Percentiles rank a stretch among this genome's conserved stretches.
Evolutionary conservation across 2,113 vertebrate species (phyloP).

Genomic region (Channa maculata): DNA sequence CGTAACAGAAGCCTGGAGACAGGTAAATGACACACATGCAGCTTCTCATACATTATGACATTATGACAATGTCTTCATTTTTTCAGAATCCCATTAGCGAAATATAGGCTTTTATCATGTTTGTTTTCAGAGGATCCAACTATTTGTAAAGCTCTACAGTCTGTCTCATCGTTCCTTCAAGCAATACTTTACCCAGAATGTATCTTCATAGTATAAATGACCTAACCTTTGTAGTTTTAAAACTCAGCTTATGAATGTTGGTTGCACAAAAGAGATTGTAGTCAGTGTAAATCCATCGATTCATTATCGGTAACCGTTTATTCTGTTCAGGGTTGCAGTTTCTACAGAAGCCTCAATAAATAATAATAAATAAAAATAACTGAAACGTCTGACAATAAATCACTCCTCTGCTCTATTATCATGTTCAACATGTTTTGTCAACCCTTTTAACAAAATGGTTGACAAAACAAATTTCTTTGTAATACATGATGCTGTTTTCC

Average conservation of each 20-base stretch:
- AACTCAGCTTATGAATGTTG: not conserved
- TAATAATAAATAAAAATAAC: no score
- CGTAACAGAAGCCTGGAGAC: constrained; percentile 82
- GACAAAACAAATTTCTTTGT: no score
- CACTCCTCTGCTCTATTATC: not conserved
- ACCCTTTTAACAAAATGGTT: not conserved
- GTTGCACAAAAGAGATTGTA: not conserved
- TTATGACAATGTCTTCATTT: not conserved
- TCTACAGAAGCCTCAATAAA: no score
- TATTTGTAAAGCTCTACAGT: not conserved
- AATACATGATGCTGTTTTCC: not conserved
- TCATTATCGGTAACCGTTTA: no score
- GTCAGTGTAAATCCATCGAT: not conserved
- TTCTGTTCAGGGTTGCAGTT: no score
- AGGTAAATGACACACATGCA: constrained; percentile 79
- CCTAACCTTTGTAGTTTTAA: not conserved
- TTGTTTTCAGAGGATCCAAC: not conserved
- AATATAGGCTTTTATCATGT: not conserved
- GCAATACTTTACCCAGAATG: constrained; percentile 3
- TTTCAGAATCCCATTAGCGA: not conserved
- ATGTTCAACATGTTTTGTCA: not conserved
- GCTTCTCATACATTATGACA: not conserved
- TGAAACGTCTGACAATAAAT: not conserved
- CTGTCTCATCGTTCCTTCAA: not conserved
- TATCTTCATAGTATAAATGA: constrained; percentile 7